A percentile compares a stretch with the other conserved stretches of the same genome.
These are phyloP conservation scores for Babyrousa celebensis DNA, from an alignment of 2,797 vertebrate genomes.

Conservation along the genomic window DNA sequence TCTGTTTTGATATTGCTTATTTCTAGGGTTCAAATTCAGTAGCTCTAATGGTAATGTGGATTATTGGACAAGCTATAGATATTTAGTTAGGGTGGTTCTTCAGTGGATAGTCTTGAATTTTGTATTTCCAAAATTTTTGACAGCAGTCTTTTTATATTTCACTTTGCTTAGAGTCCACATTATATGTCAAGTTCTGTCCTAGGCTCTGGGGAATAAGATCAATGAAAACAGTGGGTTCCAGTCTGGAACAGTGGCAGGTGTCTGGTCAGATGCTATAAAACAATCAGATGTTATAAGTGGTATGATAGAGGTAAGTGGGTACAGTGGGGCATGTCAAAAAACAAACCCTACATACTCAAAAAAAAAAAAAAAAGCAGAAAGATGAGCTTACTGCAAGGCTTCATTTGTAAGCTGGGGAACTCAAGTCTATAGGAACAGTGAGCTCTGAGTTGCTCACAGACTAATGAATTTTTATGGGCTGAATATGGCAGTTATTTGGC, in stretches of 20 bases:
- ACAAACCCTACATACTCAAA: neutral
- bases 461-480: neutral
- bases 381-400: neutral
- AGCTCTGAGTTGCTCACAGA: neutral
- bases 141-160: conserved; percentile 58
- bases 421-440: neutral
- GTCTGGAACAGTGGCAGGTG: too few species aligned
- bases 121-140: conserved; percentile 26
- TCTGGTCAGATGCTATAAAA: neutral
- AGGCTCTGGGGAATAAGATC: neutral
- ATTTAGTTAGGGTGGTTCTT: conserved; percentile 5
- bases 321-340: neutral
- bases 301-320: neutral
- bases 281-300: neutral
- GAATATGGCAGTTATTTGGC: neutral
- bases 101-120: conserved; percentile 23
- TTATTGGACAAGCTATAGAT: conserved; percentile 11
- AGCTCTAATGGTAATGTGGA: neutral
- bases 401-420: neutral
- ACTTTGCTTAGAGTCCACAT: conserved; percentile 22
- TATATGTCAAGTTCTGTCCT: conserved; percentile 10
- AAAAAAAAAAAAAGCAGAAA: neutral
- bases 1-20: conserved; percentile 60
- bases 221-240: neutral
- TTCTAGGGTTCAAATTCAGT: conserved; percentile 43